phyloP scores from a whole-genome alignment of 2,888 invertebrate genomes.

The Ophonus ardosiacus region DNA sequence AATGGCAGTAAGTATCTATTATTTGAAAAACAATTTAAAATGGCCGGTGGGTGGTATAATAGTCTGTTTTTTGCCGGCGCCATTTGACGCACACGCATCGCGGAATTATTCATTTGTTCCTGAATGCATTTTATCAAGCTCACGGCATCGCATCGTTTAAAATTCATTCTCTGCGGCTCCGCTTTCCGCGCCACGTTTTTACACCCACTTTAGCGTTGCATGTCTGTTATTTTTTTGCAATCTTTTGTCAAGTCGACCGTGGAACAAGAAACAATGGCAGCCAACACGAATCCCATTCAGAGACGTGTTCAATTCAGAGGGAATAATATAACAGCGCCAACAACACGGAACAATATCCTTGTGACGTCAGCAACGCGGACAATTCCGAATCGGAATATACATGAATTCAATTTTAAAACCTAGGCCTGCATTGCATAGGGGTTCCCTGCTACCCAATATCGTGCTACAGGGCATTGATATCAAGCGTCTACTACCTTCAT shows the following conservation, averaged over 20 bases:
- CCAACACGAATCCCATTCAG: constrained; percentile 57
- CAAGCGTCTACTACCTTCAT: constrained; percentile 49
- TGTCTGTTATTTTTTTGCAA: constrained; percentile 58
- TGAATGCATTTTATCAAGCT: constrained; percentile 58
- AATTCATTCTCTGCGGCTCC: constrained; percentile 49
- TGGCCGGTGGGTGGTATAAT: neutral
- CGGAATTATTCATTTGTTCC: constrained; percentile 50
- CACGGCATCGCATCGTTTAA: constrained; percentile 52
- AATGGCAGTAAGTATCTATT: too few species aligned
- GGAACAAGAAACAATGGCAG: constrained; percentile 61
- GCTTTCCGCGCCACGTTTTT: constrained; percentile 32
- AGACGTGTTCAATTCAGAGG: constrained; percentile 56
- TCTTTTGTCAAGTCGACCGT: constrained; percentile 59
- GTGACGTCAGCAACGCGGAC: constrained; percentile 52
- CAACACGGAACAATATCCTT: constrained; percentile 49
- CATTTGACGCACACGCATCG: constrained; percentile 25
- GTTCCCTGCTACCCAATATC: constrained; percentile 49
- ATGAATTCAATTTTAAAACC: constrained; percentile 61
- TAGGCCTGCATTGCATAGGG: constrained; percentile 15
- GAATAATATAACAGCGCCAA: constrained; percentile 53
- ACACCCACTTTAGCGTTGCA: constrained; percentile 49
- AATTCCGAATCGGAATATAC: constrained; percentile 60
- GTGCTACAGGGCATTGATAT: constrained; percentile 52
- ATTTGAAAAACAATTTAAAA: too few species aligned
- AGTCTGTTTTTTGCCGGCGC: neutral